A percentile compares a stretch with the other conserved stretches of the same genome.
Evolutionary conservation across 2,797 vertebrate genomes (phyloP).

Genomic region (Cyclopterus lumpus): DNA sequence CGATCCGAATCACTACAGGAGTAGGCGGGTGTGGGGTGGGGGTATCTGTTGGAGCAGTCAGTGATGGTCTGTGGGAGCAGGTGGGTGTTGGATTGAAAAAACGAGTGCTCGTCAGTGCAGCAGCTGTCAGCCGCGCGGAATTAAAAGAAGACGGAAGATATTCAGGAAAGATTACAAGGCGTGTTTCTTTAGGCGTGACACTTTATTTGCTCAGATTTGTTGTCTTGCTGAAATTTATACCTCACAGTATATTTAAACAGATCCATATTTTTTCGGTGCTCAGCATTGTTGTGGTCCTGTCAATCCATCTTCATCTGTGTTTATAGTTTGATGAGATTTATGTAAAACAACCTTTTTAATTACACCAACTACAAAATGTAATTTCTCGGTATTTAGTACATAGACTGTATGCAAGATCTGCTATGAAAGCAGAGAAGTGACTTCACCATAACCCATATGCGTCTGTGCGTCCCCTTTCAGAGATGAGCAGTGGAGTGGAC

Average conservation of each 20-base stretch:
- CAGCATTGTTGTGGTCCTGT: neutral
- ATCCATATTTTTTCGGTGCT: neutral
- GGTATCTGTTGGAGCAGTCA: slow-evolving; percentile 24
- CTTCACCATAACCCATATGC: neutral
- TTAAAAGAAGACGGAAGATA: neutral
- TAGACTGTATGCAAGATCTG: neutral
- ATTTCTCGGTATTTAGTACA: neutral
- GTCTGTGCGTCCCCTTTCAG: slow-evolving; percentile 47
- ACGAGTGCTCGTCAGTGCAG: slow-evolving; percentile 9
- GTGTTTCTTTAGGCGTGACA: neutral
- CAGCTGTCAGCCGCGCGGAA: slow-evolving; percentile 10
- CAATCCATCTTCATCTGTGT: neutral
- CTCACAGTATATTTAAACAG: neutral
- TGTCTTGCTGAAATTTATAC: neutral
- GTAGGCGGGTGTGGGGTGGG: neutral
- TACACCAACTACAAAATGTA: neutral
- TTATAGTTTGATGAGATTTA: neutral
- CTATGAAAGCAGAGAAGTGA: neutral
- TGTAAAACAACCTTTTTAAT: neutral
- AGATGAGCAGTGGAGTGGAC: slow-evolving; percentile 66
- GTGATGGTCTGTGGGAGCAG: slow-evolving; percentile 11
- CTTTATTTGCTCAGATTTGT: slow-evolving; percentile 1
- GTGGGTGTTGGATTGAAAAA: slow-evolving; percentile 17
- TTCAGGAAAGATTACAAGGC: neutral
- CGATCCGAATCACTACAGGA: neutral